Base-by-base conservation (phyloP, 2,888 invertebrate genomes). In the Marronus borbonicus region DNA sequence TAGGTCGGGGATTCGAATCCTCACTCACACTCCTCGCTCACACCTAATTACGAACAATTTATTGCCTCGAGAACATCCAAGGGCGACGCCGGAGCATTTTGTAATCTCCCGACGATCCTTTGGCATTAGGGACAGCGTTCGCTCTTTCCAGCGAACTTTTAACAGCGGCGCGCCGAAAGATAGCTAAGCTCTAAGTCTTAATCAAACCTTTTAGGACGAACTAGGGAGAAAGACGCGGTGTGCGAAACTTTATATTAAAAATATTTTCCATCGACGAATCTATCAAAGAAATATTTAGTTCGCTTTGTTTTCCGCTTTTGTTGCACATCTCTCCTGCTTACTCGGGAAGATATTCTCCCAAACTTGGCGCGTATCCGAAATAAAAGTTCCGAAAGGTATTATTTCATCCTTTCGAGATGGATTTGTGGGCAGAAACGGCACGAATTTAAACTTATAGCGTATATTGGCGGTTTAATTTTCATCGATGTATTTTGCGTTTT, bases 281-380 rank as follows among this genome's bases (percentile, higher is more conserved):
- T 70, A 70, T 70, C 55, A 70, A 70, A 70, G 70, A 70, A 70
- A 70, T 70, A 70, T 70, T 70, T 70, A 70, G 36, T 55, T 70
- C 70, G 39, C 49, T 49, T 28, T 50, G 68, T 50, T 49, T 49
- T 68, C 50, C 20, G 24, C 5, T 36, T 36, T 5, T 36, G 49
- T 68, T 52, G 28, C 8, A 62, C 31, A 31, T 12, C 52, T 28
- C 49, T 28, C 31, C 24, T 10, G 12, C 24, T n/a, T n/a, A 5
- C 36, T 10, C 5, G 14, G 8, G 3, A 55, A 55, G 55, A 55
- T 44, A 44, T 12, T 10, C 44, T 1, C 12, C 10, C 44, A 12
- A 55, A 55, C 55, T 55, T 55, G n/a, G 55, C 17, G 20, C 20
- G 55, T 3, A n/a, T 55, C 44, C 8, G 55, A 62, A 24, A 68